A percentile compares a stretch with the other conserved stretches of the same genome.
Evolutionary conservation across 2,888 invertebrate genomes (phyloP).

Genomic region (Heliconius cydno): DNA sequence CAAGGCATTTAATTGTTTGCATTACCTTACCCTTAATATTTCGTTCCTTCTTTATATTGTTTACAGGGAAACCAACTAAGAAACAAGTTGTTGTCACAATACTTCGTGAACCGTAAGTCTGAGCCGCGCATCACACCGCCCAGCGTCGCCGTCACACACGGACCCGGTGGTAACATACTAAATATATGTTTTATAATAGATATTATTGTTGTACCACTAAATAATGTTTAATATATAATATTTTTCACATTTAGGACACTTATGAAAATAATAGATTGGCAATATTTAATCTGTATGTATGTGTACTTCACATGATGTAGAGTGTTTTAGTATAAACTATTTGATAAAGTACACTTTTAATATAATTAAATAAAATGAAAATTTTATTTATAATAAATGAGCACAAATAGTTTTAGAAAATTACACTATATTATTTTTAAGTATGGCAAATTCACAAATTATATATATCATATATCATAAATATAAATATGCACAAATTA

Average conservation of each 20-base stretch:
- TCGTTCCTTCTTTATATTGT: not conserved
- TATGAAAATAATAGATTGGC: no score
- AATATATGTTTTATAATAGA: not conserved
- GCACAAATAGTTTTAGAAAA: not conserved
- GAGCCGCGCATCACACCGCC: slow-evolving; percentile 72
- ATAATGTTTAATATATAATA: no score
- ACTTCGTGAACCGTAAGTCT: slow-evolving; percentile 77
- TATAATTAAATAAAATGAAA: no score
- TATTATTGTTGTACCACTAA: not conserved
- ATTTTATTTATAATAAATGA: not conserved
- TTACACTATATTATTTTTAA: not conserved
- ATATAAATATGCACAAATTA: not conserved
- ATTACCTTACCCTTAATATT: no score
- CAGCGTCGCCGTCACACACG: slow-evolving; percentile 87
- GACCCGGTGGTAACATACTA: slow-evolving; percentile 89
- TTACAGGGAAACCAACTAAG: slow-evolving; percentile 78
- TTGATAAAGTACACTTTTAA: no score
- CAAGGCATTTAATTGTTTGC: no score
- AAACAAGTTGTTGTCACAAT: slow-evolving; percentile 76
- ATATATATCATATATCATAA: not conserved
- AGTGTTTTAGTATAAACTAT: no score
- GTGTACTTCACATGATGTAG: no score
- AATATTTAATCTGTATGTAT: no score
- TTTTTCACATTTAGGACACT: no score
- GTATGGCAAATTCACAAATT: not conserved